Percentiles rank a stretch among this genome's conserved stretches.
phyloP scores from a whole-genome alignment of 2,113 vertebrate species.

The Hyperopisus bebe region DNA sequence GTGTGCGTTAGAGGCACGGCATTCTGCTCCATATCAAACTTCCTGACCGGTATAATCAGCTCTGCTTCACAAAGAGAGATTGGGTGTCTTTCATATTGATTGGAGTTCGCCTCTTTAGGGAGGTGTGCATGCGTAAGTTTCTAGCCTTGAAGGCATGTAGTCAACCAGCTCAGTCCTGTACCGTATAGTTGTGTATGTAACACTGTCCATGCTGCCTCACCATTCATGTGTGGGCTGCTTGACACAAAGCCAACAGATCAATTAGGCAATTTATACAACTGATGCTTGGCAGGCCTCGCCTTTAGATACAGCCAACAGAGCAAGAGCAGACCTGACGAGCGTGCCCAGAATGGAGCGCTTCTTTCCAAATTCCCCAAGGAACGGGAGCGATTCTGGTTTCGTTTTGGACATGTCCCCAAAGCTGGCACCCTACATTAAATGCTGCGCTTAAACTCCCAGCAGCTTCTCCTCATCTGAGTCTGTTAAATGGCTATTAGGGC shows the following conservation, averaged over 20 bases:
- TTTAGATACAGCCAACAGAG: slow-evolving; percentile 58
- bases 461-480: slow-evolving; percentile 63
- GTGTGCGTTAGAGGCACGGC: not conserved
- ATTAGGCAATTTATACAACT: slow-evolving; percentile 62
- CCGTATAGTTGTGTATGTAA: not conserved
- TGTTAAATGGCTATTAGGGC: slow-evolving; percentile 62
- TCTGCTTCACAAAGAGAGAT: not conserved
- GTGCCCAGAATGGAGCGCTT: slow-evolving; percentile 55
- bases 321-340: slow-evolving; percentile 58
- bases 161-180: not conserved
- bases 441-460: slow-evolving; percentile 59
- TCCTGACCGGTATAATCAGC: not conserved
- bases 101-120: not conserved
- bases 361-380: slow-evolving; percentile 55
- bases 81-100: not conserved
- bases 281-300: slow-evolving; percentile 52
- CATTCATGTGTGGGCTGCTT: slow-evolving; percentile 9
- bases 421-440: slow-evolving; percentile 60
- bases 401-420: slow-evolving; percentile 57
- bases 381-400: slow-evolving; percentile 60
- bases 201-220: not conserved
- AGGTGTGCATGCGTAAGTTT: not conserved
- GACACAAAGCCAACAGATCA: slow-evolving; percentile 64
- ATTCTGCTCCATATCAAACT: slow-evolving; percentile 7
- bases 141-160: not conserved